Percentiles rank a stretch among this genome's conserved stretches.
Evolutionary conservation across 2,888 invertebrate species (phyloP).

Genomic region (Creontiades dilutus): DNA sequence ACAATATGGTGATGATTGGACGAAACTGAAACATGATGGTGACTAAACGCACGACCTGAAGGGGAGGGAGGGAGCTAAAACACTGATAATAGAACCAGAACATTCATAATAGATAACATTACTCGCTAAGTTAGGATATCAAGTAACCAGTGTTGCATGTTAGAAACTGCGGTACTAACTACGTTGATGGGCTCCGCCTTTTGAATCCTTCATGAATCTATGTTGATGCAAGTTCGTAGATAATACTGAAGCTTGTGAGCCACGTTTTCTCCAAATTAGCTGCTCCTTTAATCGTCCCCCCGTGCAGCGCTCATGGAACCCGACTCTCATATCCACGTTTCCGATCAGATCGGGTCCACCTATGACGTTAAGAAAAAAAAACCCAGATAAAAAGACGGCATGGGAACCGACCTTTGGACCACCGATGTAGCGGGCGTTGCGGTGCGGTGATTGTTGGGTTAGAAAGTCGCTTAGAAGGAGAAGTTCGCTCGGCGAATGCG

Average conservation of each 20-base stretch:
- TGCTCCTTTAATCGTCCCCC: background rate
- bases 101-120: too few relatives aligned
- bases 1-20: too few relatives aligned
- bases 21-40: too few relatives aligned
- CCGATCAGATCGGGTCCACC: constrained; percentile 23
- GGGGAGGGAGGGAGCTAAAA: too few relatives aligned
- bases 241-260: background rate
- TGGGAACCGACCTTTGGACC: constrained; percentile 40
- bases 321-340: constrained; percentile 11
- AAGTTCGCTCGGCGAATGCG: constrained; percentile 57
- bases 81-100: too few relatives aligned
- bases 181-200: background rate
- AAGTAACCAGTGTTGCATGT: too few relatives aligned
- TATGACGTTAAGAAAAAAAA: background rate
- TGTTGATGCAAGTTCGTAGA: background rate
- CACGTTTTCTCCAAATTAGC: constrained; percentile 32
- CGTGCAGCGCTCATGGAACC: background rate
- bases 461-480: constrained; percentile 51
- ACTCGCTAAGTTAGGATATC: too few relatives aligned
- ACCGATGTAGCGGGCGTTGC: constrained; percentile 42
- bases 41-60: too few relatives aligned
- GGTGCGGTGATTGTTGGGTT: constrained; percentile 44
- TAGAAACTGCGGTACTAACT: too few relatives aligned
- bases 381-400: background rate
- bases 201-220: background rate